These are phyloP conservation scores for Cynoglossus semilaevis DNA, from an alignment of 2,113 vertebrate species.

Conservation along the genomic window DNA sequence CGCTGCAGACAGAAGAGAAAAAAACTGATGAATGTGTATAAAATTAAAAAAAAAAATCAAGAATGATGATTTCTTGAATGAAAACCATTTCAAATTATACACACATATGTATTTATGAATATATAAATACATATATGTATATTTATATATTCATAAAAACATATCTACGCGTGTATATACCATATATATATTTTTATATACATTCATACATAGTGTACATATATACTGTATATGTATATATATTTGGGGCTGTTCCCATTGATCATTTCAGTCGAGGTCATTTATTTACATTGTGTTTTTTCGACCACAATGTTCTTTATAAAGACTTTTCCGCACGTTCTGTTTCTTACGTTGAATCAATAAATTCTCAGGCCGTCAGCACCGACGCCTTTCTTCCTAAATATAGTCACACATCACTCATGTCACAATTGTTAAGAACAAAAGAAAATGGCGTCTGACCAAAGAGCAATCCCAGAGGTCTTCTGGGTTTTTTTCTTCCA, in stretches of 20 bases:
- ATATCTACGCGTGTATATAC: too few species aligned
- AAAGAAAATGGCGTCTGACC: constrained; percentile 57
- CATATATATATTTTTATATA: too few species aligned
- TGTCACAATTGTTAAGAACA: constrained; percentile 4
- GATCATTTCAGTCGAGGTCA: too few species aligned
- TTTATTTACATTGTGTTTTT: too few species aligned
- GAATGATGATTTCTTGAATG: too few species aligned
- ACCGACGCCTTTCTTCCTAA: not conserved
- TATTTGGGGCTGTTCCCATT: not conserved
- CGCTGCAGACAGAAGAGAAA: constrained; percentile 45
- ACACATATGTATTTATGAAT: too few species aligned
- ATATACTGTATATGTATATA: not conserved
- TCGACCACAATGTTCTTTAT: too few species aligned
- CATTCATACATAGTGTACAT: too few species aligned
- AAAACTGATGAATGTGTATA: not conserved
- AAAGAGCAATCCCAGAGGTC: constrained; percentile 72
- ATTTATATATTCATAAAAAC: too few species aligned
- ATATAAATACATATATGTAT: not conserved
- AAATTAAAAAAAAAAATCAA: not conserved
- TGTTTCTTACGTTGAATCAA: constrained; percentile 5
- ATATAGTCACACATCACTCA: constrained; percentile 5
- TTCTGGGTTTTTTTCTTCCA: constrained; percentile 76
- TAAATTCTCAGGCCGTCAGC: not conserved
- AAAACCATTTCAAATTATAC: too few species aligned
- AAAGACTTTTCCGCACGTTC: too few species aligned